Evolutionary conservation across 2,888 invertebrate genomes (phyloP).

Genomic region (Sphecodes monilicornis): DNA sequence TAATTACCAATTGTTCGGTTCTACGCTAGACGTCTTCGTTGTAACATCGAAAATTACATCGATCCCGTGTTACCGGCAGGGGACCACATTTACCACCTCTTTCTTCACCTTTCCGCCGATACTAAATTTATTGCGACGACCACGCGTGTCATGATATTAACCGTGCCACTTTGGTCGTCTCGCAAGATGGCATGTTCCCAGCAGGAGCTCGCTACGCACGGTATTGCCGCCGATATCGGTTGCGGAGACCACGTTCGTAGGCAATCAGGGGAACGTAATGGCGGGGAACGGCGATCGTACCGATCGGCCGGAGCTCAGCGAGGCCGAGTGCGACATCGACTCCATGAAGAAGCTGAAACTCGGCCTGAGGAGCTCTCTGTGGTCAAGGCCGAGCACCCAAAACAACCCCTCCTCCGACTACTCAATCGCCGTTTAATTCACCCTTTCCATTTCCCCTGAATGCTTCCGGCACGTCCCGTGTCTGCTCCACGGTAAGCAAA

Average conservation of each 20-base stretch:
- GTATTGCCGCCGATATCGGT: slow-evolving; percentile 88
- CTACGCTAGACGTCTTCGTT: too few relatives aligned
- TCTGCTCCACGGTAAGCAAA: slow-evolving; percentile 46
- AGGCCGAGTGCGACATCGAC: slow-evolving; percentile 91
- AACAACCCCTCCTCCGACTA: slow-evolving; percentile 89
- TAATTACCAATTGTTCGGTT: too few relatives aligned
- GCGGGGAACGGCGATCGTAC: slow-evolving; percentile 79
- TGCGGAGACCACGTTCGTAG: slow-evolving; percentile 86
- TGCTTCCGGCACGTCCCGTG: slow-evolving; percentile 37
- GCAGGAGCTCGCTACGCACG: slow-evolving; percentile 87
- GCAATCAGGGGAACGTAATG: slow-evolving; percentile 72
- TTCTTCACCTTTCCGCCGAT: too few relatives aligned
- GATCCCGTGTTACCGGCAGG: too few relatives aligned
- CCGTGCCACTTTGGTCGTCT: slow-evolving; percentile 34
- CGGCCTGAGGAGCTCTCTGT: slow-evolving; percentile 89
- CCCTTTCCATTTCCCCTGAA: slow-evolving; percentile 16
- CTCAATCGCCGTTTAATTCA: slow-evolving; percentile 89
- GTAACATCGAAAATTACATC: too few relatives aligned
- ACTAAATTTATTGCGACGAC: neutral
- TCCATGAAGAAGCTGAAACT: slow-evolving; percentile 90
- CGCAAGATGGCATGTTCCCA: slow-evolving; percentile 86
- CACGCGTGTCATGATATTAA: neutral
- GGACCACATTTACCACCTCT: too few relatives aligned
- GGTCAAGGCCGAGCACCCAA: slow-evolving; percentile 88
- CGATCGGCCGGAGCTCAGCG: slow-evolving; percentile 88